These are phyloP conservation scores for Stigmatopora argus DNA, from an alignment of 2,113 vertebrate species.

Conservation along the genomic window DNA sequence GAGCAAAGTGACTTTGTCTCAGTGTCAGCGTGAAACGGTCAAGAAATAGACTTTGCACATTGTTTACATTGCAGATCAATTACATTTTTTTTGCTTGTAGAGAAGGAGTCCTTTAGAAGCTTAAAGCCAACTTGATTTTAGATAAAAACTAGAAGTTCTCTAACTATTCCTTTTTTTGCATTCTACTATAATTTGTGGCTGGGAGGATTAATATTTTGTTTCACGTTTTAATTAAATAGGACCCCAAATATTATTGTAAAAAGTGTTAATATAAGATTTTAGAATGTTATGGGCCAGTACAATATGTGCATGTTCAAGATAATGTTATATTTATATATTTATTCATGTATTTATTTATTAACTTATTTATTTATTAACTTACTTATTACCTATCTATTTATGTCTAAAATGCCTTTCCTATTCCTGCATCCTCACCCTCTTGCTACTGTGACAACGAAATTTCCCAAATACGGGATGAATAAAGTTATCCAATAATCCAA, in stretches of 20 bases:
- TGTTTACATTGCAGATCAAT: no score
- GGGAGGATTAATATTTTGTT: background rate
- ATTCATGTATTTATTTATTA: no score
- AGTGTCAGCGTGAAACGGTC: background rate
- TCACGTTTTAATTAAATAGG: background rate
- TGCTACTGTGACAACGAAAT: no score
- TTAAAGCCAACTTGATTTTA: background rate
- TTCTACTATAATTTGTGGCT: background rate
- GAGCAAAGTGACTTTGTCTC: background rate
- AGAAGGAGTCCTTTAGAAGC: background rate
- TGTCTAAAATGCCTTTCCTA: no score
- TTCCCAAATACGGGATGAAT: no score
- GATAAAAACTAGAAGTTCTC: background rate
- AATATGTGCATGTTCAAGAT: no score
- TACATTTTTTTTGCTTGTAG: background rate
- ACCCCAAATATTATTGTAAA: background rate
- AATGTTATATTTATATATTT: no score
- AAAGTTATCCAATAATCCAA: no score
- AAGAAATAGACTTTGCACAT: background rate
- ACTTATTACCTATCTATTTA: no score
- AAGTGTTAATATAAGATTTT: background rate
- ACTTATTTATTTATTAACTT: no score
- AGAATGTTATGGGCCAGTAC: background rate
- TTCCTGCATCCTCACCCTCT: no score
- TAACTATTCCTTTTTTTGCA: background rate